Base-by-base conservation (phyloP, 2,797 vertebrate species). In the Pagetopsis macropterus region DNA sequence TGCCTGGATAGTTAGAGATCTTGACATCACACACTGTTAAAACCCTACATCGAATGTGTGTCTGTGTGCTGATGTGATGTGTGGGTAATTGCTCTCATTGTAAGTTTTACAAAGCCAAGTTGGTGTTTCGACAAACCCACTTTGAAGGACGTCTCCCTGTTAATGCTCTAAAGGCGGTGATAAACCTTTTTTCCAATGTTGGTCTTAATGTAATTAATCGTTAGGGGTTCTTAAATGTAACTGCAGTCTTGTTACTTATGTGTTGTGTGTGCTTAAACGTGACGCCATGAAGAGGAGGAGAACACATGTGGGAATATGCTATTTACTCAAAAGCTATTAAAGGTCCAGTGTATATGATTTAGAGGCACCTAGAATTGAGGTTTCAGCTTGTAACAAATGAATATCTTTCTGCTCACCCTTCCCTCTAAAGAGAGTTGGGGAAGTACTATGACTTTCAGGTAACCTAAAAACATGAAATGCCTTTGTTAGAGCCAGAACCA, bases 41-140 rank as follows among this genome's bases (percentile, higher is more conserved):
- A 85, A 65, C 57, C 73, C 75, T 41, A 27, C 72, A 75, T 84
- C 74, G 44, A 84, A 54, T 65, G 37, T 74, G 67, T 79, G 69
- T 82, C 85, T 84, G 50, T 82, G 70, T 76, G 81, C 79, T 75
- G 69, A 72, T 82, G 91, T 82, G 79, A 81, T 88, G 81, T 86
- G 79, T 73, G 72, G 76, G 87, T 91, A 91, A 89, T 89, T 92
- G 86, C 79, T 86, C 88, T 91, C 81, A 81, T 86, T 87, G 87
- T 79, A 70, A 70, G 40, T 81, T 91, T 90, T 80, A 81, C 74
- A 64, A 75, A 85, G 84, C 81, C 72, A 64, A 84, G 81, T 70
- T 76, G 78, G 73, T 61, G 65, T 90, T 91, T 80, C 70, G 83
- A 56, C 83, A 88, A 83, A 90, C 81, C 79, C 72, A 72, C 72